Conservation (phyloP, 1,140 invertebrate species). For the Lordiphosa collinella region DNA sequence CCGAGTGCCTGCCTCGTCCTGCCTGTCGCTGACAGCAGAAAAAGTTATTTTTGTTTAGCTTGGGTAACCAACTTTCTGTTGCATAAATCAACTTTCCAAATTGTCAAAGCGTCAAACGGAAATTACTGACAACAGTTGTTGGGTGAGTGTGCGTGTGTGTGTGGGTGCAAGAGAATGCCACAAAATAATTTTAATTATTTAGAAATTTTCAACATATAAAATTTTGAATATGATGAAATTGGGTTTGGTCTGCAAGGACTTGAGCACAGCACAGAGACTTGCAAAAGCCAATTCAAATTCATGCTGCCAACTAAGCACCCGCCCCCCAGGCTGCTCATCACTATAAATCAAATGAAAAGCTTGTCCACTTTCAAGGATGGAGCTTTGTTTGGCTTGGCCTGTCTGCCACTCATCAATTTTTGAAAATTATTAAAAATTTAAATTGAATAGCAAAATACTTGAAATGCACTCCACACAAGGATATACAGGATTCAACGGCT, state of each 20-base stretch:
- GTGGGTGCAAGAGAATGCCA: constrained; percentile 32
- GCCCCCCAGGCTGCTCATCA: constrained; percentile 22
- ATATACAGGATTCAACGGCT: constrained; percentile 17
- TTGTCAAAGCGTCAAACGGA: constrained; percentile 45
- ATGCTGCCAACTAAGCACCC: constrained; percentile 22
- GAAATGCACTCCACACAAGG: constrained; percentile 51
- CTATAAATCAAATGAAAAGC: constrained; percentile 66
- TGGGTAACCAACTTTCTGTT: constrained; percentile 2
- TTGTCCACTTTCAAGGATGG: not conserved
- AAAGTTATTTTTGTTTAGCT: not conserved
- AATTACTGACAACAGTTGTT: constrained; percentile 7
- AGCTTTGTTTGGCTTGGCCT: constrained; percentile 24
- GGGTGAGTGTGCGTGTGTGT: constrained; percentile 1
- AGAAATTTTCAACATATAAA: constrained; percentile 34
- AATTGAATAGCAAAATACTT: constrained; percentile 73
- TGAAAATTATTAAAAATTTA: constrained; percentile 77
- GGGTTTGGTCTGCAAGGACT: not conserved
- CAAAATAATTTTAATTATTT: constrained; percentile 63
- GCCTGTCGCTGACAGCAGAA: constrained; percentile 18
- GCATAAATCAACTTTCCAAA: constrained; percentile 42
- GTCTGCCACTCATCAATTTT: constrained; percentile 71
- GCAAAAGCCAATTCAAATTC: constrained; percentile 25
- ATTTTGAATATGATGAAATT: constrained; percentile 23
- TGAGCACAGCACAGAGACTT: no score
- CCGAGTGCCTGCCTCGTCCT: not conserved